Evolutionary conservation across 2,797 vertebrate species (phyloP).

Genomic region (Psittacula echo): DNA sequence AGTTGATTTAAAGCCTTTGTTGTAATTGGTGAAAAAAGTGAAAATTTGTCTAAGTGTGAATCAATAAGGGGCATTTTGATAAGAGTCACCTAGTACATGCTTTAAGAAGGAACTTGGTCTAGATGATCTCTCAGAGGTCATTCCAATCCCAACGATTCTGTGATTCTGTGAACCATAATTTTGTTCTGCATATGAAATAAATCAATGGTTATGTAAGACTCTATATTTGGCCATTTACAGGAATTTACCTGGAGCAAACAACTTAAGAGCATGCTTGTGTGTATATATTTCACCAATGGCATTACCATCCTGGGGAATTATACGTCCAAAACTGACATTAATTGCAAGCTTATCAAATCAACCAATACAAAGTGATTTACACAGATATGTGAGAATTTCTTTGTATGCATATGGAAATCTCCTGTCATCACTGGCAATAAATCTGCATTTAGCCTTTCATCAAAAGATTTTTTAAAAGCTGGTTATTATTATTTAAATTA

Average conservation of each 20-base stretch:
- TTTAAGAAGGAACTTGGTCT: neutral
- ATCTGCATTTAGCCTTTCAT: neutral
- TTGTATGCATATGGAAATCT: neutral
- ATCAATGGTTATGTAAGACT: neutral
- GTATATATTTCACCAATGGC: neutral
- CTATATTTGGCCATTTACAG: neutral
- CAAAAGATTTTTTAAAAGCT: neutral
- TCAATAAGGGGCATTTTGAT: neutral
- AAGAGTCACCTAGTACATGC: neutral
- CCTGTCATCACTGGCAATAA: neutral
- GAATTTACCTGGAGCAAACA: neutral
- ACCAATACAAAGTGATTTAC: neutral
- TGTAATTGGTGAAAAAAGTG: neutral
- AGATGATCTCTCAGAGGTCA: neutral
- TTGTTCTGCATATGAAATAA: neutral
- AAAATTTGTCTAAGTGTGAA: neutral
- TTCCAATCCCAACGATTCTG: neutral
- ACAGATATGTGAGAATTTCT: neutral
- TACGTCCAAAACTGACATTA: neutral
- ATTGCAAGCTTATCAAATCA: neutral
- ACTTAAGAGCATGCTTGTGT: neutral
- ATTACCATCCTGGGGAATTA: neutral
- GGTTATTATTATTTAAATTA: neutral
- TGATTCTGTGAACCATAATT: neutral
- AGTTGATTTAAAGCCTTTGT: neutral